Evolutionary conservation across 2,113 vertebrate species (phyloP).

Genomic region (Nesoenas mayeri): DNA sequence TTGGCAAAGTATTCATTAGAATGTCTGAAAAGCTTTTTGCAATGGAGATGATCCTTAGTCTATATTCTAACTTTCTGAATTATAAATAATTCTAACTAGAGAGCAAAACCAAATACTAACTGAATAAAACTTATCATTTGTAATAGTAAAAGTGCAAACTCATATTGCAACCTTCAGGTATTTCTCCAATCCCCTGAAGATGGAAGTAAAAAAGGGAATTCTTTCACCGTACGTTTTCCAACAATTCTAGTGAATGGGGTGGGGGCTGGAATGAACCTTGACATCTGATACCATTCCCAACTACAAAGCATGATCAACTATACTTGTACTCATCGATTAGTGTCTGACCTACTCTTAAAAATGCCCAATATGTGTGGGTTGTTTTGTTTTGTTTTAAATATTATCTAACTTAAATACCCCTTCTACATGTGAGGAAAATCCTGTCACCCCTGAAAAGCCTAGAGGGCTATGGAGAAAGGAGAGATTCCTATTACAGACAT

Average conservation of each 20-base stretch:
- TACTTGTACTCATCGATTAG: neutral
- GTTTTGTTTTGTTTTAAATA: neutral
- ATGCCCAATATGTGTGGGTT: neutral
- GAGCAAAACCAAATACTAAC: neutral
- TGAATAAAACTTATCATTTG: neutral
- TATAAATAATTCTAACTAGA: neutral
- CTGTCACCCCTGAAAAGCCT: neutral
- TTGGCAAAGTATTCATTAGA: neutral
- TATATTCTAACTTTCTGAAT: neutral
- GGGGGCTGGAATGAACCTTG: neutral
- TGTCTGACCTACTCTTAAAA: neutral
- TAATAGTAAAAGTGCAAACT: neutral
- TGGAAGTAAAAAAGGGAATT: neutral
- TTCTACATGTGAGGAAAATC: neutral
- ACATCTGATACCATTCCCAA: neutral
- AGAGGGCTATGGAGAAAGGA: neutral
- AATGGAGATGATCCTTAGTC: neutral
- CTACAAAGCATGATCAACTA: neutral
- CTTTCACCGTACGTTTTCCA: neutral
- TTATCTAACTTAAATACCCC: neutral
- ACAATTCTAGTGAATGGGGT: neutral
- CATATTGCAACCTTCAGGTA: neutral
- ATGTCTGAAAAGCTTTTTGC: neutral
- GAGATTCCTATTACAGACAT: neutral
- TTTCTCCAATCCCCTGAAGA: neutral